Evolutionary conservation across 2,888 invertebrate genomes (phyloP).

Genomic region (Amorpha juglandis): DNA sequence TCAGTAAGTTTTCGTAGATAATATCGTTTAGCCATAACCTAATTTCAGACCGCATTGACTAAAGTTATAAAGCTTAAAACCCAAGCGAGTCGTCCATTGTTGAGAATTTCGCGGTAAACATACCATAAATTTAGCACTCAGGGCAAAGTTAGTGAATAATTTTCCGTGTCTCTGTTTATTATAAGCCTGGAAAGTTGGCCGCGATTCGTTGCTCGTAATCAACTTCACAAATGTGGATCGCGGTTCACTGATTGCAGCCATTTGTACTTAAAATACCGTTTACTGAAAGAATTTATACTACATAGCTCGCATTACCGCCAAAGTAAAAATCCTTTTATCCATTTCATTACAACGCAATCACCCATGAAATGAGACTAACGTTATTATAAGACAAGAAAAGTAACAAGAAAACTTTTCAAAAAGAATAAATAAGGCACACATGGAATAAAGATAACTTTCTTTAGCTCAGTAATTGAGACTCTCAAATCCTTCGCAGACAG

Average conservation of each 20-base stretch:
- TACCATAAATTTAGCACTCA: slow-evolving; percentile 79
- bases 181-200: slow-evolving; percentile 74
- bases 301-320: neutral
- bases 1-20: neutral
- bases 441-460: slow-evolving; percentile 61
- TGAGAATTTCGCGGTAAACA: slow-evolving; percentile 77
- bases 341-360: slow-evolving; percentile 27
- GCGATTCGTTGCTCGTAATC: slow-evolving; percentile 71
- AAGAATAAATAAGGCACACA: slow-evolving; percentile 55
- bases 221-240: slow-evolving; percentile 65
- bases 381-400: slow-evolving; percentile 33
- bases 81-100: slow-evolving; percentile 79
- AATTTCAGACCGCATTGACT: slow-evolving; percentile 57
- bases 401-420: slow-evolving; percentile 40
- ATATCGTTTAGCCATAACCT: slow-evolving; percentile 48
- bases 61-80: slow-evolving; percentile 73
- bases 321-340: slow-evolving; percentile 23
- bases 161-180: slow-evolving; percentile 82
- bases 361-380: slow-evolving; percentile 30
- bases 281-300: slow-evolving; percentile 22
- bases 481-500: slow-evolving; percentile 68
- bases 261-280: slow-evolving; percentile 33
- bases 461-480: slow-evolving; percentile 66
- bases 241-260: slow-evolving; percentile 58
- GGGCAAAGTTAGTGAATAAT: slow-evolving; percentile 80